Conservation (phyloP, 2,113 vertebrate species). For the Silurus meridionalis region DNA sequence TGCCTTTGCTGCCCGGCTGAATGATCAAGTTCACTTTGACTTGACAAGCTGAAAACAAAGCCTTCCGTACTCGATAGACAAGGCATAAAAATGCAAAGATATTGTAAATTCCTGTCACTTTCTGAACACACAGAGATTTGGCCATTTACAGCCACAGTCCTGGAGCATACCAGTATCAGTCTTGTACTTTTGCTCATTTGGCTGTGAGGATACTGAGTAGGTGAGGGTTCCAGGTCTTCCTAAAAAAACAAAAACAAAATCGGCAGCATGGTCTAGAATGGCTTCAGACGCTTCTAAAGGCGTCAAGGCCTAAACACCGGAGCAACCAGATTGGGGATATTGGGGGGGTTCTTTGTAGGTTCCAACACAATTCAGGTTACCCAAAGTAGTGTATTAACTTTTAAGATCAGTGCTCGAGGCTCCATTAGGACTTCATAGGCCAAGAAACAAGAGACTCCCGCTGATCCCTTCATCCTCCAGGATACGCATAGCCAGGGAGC, state of each 20-base stretch:
- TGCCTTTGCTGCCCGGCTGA: too few relatives aligned
- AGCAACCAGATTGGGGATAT: neutral
- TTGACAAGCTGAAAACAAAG: too few relatives aligned
- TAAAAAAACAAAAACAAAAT: neutral
- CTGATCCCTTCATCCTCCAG: neutral
- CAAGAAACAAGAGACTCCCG: neutral
- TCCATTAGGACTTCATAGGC: neutral
- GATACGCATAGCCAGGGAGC: conserved; percentile 1
- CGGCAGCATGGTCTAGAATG: neutral
- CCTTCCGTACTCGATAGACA: too few relatives aligned
- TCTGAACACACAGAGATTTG: too few relatives aligned
- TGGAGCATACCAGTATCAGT: too few relatives aligned
- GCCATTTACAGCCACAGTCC: too few relatives aligned
- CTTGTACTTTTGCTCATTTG: neutral
- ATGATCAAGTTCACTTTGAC: too few relatives aligned
- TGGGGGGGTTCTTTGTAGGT: too few relatives aligned
- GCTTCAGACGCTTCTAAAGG: neutral
- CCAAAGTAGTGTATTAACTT: conserved; percentile 69
- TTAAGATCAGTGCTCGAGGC: neutral
- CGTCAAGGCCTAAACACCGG: neutral
- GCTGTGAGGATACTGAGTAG: neutral
- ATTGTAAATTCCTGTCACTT: neutral
- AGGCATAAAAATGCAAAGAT: too few relatives aligned
- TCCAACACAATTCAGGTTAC: conserved; percentile 56
- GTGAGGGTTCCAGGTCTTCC: neutral